Evolutionary conservation across 2,113 vertebrate genomes (phyloP).

Genomic region (Dromas ardeola): DNA sequence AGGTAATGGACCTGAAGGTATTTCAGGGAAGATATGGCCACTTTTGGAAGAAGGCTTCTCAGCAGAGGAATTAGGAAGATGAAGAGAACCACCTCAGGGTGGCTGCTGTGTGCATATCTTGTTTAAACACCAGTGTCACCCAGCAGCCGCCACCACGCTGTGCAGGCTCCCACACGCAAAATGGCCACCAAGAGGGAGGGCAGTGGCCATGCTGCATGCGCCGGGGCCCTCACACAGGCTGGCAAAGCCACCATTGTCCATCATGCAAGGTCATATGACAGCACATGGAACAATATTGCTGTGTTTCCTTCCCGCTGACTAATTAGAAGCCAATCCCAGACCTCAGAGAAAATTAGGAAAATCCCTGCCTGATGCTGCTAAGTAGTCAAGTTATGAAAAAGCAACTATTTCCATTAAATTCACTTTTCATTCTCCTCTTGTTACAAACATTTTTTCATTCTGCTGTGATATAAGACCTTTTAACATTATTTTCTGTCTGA

Average conservation of each 20-base stretch:
- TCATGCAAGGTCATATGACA: rapidly evolving
- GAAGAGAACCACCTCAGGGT: rapidly evolving
- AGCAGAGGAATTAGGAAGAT: rapidly evolving
- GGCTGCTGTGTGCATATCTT: too few relatives aligned
- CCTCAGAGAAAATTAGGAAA: neutral
- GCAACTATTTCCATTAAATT: neutral
- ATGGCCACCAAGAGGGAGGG: rapidly evolving
- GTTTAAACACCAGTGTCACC: rapidly evolving
- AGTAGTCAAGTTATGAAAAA: neutral
- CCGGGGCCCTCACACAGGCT: rapidly evolving
- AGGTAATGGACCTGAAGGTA: neutral
- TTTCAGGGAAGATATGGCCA: neutral
- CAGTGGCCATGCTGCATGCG: rapidly evolving
- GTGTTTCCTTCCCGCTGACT: neutral
- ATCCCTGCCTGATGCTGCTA: neutral
- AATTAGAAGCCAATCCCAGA: neutral
- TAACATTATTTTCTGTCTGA: neutral
- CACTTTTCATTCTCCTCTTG: neutral
- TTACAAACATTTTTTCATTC: neutral
- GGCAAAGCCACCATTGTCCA: rapidly evolving
- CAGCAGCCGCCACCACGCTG: rapidly evolving
- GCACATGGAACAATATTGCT: neutral
- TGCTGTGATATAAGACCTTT: neutral
- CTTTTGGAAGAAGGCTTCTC: neutral
- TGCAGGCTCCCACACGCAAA: rapidly evolving